Evolutionary conservation across 2,113 vertebrate genomes (phyloP).

Genomic region (Chlamydotis undulata): DNA sequence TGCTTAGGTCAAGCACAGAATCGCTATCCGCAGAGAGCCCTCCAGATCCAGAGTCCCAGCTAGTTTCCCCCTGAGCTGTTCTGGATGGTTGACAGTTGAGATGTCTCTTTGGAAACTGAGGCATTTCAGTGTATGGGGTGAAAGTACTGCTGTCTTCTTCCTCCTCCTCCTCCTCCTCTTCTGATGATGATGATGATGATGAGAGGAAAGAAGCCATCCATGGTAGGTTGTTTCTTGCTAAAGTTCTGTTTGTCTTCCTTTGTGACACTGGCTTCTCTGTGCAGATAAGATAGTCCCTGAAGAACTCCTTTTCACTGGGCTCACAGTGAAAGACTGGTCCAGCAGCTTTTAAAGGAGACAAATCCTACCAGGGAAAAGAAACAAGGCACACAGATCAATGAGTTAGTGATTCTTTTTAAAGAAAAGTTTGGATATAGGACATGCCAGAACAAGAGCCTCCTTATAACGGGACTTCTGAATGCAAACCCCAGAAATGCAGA

Average conservation of each 20-base stretch:
- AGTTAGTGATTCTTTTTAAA: background rate
- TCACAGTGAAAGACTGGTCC: background rate
- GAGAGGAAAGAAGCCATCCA: background rate
- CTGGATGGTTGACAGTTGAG: background rate
- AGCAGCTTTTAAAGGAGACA: background rate
- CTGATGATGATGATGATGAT: background rate
- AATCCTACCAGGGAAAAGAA: slow-evolving; percentile 27
- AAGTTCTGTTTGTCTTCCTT: background rate
- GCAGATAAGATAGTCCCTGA: background rate
- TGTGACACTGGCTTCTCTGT: background rate
- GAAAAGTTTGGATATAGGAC: background rate
- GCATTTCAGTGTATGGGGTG: background rate
- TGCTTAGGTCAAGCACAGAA: background rate
- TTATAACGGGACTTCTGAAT: background rate
- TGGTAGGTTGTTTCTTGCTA: background rate
- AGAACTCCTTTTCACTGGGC: background rate
- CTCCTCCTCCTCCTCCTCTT: background rate
- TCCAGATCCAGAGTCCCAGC: background rate
- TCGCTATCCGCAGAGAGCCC: background rate
- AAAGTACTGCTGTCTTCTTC: background rate
- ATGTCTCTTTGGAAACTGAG: background rate
- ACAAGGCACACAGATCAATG: background rate
- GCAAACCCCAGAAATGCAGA: background rate
- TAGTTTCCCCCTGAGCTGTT: background rate
- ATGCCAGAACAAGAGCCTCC: background rate